phyloP scores from a whole-genome alignment of 2,797 vertebrate genomes.

The Mormyrus hasselquistii region DNA sequence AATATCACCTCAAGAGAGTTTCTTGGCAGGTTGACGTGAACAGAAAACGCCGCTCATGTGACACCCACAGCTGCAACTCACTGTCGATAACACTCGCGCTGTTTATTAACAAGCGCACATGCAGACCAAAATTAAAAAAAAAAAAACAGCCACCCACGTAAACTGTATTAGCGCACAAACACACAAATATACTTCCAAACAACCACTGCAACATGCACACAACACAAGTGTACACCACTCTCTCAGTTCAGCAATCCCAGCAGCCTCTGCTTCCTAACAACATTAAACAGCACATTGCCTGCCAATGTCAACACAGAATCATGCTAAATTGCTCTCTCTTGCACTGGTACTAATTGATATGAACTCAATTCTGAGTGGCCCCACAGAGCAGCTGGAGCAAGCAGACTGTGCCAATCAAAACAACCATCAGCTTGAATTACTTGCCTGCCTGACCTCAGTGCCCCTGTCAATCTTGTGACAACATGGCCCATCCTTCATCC shows the following conservation, averaged over 20 bases:
- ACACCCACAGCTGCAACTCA: neutral
- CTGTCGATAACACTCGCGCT: neutral
- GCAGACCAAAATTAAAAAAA: neutral
- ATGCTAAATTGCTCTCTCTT: constrained; percentile 49
- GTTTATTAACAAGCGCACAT: neutral
- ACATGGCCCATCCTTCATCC: neutral
- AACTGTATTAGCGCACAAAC: neutral
- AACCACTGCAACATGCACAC: neutral
- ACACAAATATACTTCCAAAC: neutral
- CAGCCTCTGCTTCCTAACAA: neutral
- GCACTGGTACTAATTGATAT: constrained; percentile 57
- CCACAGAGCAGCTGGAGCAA: constrained; percentile 52
- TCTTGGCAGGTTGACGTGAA: neutral
- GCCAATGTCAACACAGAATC: constrained; percentile 57
- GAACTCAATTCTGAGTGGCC: constrained; percentile 42
- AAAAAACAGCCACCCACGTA: neutral
- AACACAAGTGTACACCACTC: neutral
- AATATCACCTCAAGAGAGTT: neutral
- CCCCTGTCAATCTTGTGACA: constrained; percentile 13
- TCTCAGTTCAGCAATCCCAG: neutral
- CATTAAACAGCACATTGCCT: constrained; percentile 41
- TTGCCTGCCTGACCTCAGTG: constrained; percentile 38
- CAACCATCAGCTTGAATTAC: constrained; percentile 63
- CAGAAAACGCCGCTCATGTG: neutral
- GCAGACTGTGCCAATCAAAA: constrained; percentile 66